phyloP scores from a whole-genome alignment of 1,140 invertebrate species.

The Proales similis region DNA sequence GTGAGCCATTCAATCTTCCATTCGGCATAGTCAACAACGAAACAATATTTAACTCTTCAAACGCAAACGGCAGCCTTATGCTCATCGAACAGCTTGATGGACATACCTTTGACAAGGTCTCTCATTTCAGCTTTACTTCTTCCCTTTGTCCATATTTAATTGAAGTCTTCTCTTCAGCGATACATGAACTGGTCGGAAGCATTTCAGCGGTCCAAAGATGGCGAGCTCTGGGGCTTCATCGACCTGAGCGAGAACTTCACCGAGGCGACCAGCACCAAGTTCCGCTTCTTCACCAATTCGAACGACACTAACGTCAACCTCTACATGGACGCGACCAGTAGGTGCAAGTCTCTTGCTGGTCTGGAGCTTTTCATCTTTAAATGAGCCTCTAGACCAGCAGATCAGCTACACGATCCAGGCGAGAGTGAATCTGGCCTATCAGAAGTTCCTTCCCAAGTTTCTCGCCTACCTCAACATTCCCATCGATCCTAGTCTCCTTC shows the following conservation, averaged over 20 bases:
- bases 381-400: constrained; percentile 14
- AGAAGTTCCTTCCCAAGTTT: constrained; percentile 20
- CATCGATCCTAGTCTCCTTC: constrained; percentile 15
- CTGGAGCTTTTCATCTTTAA: background rate
- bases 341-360: background rate
- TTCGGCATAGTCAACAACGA: constrained; percentile 67
- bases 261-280: constrained; percentile 62
- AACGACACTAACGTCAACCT: constrained; percentile 31
- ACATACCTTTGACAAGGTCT: constrained; percentile 25
- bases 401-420: constrained; percentile 21
- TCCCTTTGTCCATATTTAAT: background rate
- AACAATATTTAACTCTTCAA: constrained; percentile 2
- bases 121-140: background rate
- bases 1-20: constrained; percentile 73
- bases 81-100: constrained; percentile 3
- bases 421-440: constrained; percentile 12
- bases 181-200: constrained; percentile 26
- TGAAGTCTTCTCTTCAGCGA: constrained; percentile 2
- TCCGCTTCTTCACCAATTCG: background rate
- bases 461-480: background rate
- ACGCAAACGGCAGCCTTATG: constrained; percentile 10
- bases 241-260: constrained; percentile 80
- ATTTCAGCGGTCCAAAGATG: constrained; percentile 50
- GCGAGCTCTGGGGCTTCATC: constrained; percentile 74
- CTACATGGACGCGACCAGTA: constrained; percentile 35